Evolutionary conservation across 2,797 vertebrate genomes (phyloP).

Genomic region (Crypturellus tataupa): DNA sequence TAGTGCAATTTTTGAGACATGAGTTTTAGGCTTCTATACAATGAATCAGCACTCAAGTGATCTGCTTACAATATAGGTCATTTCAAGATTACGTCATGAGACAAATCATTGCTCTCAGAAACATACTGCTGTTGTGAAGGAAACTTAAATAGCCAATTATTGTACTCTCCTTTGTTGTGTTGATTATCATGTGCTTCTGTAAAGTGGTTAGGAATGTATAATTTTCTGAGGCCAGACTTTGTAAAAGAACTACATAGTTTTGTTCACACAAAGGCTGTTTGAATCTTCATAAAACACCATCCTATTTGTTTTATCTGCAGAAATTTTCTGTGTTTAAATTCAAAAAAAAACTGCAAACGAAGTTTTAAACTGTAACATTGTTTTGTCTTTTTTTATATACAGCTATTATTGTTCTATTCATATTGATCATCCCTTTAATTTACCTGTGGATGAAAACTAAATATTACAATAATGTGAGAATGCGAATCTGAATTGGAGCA

Average conservation of each 20-base stretch:
- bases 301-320: neutral
- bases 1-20: constrained; percentile 18
- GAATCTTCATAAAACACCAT: neutral
- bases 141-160: constrained; percentile 36
- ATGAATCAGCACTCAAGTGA: constrained; percentile 65
- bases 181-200: neutral
- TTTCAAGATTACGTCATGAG: constrained; percentile 51
- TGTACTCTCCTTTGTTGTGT: constrained; percentile 6
- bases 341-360: neutral
- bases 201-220: neutral
- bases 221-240: neutral
- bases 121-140: constrained; percentile 16
- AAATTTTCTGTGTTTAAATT: neutral
- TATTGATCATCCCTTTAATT: constrained; percentile 1
- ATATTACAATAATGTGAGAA: neutral
- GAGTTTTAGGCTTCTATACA: constrained; percentile 12
- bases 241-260: neutral
- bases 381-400: neutral
- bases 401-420: neutral
- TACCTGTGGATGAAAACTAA: neutral
- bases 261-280: neutral
- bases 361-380: neutral
- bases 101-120: constrained; percentile 48
- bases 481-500: constrained; percentile 38
- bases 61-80: constrained; percentile 32